Evolutionary conservation across 2,888 invertebrate species (phyloP), one percentile per base, ranked within the genome.

Genomic region (Polydrusus tereticollis): DNA sequence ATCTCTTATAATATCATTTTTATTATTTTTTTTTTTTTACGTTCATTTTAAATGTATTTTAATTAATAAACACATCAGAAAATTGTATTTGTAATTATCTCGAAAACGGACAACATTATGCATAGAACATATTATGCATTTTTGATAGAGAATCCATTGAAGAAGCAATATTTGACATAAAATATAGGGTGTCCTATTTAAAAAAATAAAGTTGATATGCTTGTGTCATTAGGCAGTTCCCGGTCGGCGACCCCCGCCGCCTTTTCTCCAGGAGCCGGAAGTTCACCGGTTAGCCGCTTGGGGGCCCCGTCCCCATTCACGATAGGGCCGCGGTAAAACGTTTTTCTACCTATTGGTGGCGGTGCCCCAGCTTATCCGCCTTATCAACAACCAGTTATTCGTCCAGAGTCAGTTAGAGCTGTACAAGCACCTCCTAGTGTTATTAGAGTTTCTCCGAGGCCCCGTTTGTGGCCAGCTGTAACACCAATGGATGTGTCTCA

Each of bases 151-250:
- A n/a, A n/a, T n/a, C n/a, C n/a, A n/a, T n/a, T n/a, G n/a, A n/a
- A n/a, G n/a, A n/a, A n/a, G n/a, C n/a, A n/a, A n/a, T n/a, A n/a
- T n/a, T n/a, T n/a, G n/a, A n/a, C n/a, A n/a, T n/a, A n/a, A n/a
- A n/a, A n/a, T n/a, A n/a, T n/a, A n/a, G n/a, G n/a, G n/a, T n/a
- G n/a, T n/a, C n/a, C n/a, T n/a, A n/a, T n/a, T n/a, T n/a, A n/a
- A n/a, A n/a, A n/a, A n/a, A n/a, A n/a, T n/a, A n/a, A n/a, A n/a
- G n/a, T n/a, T n/a, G n/a, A n/a, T n/a, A n/a, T n/a, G n/a, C n/a
- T n/a, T n/a, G 97, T 97, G 79, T 97, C 97, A 12, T 88, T 98
- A 80, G 95, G 97, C 78, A 96, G 96, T 85, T 97, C 97, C 14
- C 91, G 97, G 72, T 96, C 97, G 43, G 96, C 95, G 63, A 96